These are phyloP conservation scores for Sebastes alutus DNA, from an alignment of 2,797 vertebrate genomes.

Conservation along the genomic window DNA sequence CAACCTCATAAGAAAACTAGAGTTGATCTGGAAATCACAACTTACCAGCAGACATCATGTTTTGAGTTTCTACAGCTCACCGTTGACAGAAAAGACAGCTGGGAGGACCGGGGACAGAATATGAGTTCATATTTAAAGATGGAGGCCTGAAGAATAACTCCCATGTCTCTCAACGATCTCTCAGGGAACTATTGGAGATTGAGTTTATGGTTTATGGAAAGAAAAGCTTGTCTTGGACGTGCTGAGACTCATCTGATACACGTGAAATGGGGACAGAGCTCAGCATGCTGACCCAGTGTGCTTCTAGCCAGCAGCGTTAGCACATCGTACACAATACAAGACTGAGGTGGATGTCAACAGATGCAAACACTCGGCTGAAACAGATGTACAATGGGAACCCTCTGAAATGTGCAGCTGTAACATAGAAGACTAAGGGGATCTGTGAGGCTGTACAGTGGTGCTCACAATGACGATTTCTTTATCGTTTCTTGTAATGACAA, in stretches of 20 bases:
- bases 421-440: neutral
- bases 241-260: slow-evolving; percentile 6
- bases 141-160: slow-evolving; percentile 1
- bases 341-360: neutral
- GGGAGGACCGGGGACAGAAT: neutral
- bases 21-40: slow-evolving; percentile 43
- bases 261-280: neutral
- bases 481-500: no score
- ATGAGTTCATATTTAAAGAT: neutral
- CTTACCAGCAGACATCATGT: slow-evolving; percentile 26
- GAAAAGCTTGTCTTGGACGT: neutral
- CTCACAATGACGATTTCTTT: neutral
- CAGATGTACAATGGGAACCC: neutral
- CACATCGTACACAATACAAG: neutral
- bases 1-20: slow-evolving; percentile 51
- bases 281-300: neutral
- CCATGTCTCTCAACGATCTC: neutral
- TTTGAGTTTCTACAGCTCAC: slow-evolving; percentile 38
- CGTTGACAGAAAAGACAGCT: slow-evolving; percentile 31
- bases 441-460: neutral
- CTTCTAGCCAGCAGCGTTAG: neutral
- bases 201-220: neutral
- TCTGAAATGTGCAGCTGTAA: neutral
- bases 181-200: neutral
- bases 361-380: neutral